Conservation (phyloP, 2,113 vertebrate species). For the Phylloscopus trochiloides region DNA sequence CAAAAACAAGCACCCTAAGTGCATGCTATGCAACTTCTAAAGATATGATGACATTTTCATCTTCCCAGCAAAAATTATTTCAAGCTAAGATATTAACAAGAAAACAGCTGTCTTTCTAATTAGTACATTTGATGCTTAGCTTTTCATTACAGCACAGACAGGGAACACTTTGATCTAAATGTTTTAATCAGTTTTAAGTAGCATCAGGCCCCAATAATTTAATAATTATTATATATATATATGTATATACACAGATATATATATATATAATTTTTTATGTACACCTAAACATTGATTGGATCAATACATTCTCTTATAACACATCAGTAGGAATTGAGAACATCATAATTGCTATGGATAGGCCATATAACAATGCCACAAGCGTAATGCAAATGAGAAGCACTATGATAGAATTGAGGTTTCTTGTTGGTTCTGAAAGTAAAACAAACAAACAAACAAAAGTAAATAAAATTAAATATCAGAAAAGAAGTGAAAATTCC, state of each 20-base stretch:
- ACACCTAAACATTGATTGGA: neutral
- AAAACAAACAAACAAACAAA: neutral
- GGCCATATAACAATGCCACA: neutral
- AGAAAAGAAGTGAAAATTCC: neutral
- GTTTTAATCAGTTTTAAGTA: neutral
- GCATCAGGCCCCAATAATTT: neutral
- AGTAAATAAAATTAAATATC: neutral
- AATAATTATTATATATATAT: neutral
- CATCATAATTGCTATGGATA: neutral
- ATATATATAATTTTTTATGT: neutral
- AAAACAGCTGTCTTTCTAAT: constrained; percentile 29
- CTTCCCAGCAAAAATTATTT: neutral
- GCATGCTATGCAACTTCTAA: neutral
- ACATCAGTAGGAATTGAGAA: neutral
- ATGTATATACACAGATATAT: rapidly evolving
- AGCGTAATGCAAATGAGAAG: neutral
- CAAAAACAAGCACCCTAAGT: neutral
- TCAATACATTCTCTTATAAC: neutral
- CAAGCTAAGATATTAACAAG: constrained; percentile 8
- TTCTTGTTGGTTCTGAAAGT: neutral
- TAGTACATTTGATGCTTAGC: constrained; percentile 1
- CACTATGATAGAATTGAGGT: neutral
- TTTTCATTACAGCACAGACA: neutral
- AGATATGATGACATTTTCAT: neutral
- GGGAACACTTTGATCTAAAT: neutral